A percentile compares a stretch with the other conserved stretches of the same genome.
Conservation (phyloP, 2,113 vertebrate genomes). For the Mustela lutreola region DNA sequence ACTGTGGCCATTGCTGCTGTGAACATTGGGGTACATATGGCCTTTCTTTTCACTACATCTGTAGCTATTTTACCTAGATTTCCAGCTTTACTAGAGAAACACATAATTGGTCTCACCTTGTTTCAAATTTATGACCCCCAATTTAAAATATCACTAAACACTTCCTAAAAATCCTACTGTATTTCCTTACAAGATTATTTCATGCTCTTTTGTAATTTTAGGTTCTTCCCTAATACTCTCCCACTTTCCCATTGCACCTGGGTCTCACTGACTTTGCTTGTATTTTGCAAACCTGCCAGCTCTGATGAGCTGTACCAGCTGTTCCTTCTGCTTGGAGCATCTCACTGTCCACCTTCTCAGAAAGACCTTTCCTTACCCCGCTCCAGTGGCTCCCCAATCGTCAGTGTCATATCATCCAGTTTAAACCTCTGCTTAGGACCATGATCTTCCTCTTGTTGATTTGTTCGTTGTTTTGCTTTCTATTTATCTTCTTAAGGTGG, state of each 20-base stretch:
- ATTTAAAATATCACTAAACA: not conserved
- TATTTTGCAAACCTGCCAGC: not conserved
- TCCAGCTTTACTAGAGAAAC: not conserved
- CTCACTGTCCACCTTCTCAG: not conserved
- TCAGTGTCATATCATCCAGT: not conserved
- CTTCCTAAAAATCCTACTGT: not conserved
- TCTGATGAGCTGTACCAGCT: not conserved
- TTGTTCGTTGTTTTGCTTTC: not conserved
- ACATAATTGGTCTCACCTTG: not conserved
- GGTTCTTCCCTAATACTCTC: not conserved
- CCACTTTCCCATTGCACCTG: accelerated
- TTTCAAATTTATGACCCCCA: not conserved
- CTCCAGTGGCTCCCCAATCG: not conserved
- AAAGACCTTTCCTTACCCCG: not conserved
- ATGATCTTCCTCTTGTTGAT: not conserved
- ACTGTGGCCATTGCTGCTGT: too few species aligned
- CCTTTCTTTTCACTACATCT: too few species aligned
- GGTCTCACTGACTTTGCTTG: not conserved
- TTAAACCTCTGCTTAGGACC: not conserved
- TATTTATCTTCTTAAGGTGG: not conserved
- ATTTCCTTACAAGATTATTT: not conserved
- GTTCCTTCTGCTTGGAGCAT: too few species aligned
- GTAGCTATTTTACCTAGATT: not conserved
- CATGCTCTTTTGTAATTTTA: not conserved
- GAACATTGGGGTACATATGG: too few species aligned